Conservation (phyloP, 1,140 invertebrate genomes). For the Drosophila oshimai region DNA sequence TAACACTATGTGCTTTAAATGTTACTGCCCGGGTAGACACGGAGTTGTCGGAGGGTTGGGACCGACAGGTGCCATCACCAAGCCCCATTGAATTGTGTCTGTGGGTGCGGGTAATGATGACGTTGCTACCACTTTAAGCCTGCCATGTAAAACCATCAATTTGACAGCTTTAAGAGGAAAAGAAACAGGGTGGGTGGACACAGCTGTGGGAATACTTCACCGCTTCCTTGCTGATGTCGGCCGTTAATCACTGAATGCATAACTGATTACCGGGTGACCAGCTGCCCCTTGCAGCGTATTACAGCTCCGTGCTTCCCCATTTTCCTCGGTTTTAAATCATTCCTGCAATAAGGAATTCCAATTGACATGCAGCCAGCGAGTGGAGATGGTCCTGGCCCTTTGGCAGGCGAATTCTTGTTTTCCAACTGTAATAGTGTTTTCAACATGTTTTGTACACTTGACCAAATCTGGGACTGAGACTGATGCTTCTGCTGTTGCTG, state of each 20-base stretch:
- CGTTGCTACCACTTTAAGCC: conserved; percentile 57
- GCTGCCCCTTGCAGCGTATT: conserved; percentile 35
- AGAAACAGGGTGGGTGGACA: not conserved
- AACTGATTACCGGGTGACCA: conserved; percentile 41
- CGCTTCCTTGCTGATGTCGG: conserved; percentile 59
- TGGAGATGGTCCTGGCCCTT: conserved; percentile 21
- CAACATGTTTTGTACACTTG: conserved; percentile 70
- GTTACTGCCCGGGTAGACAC: conserved; percentile 56
- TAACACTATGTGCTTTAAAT: conserved; percentile 76
- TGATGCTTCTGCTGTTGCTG: conserved; percentile 42
- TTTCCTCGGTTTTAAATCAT: conserved; percentile 58
- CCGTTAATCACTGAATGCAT: conserved; percentile 71
- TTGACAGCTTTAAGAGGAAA: conserved; percentile 71
- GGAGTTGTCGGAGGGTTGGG: conserved; percentile 34
- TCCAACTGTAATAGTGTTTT: conserved; percentile 42
- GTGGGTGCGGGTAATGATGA: conserved; percentile 20
- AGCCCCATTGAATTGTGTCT: conserved; percentile 13
- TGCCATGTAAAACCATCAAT: conserved; percentile 79
- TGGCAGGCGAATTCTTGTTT: conserved; percentile 70
- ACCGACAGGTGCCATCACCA: conserved; percentile 63
- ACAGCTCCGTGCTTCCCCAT: conserved; percentile 4
- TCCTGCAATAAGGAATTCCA: conserved; percentile 36
- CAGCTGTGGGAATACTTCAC: conserved; percentile 50
- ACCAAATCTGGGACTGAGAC: conserved; percentile 42
- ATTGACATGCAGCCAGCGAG: conserved; percentile 45